Percentiles rank a stretch among this genome's conserved stretches.
These are phyloP conservation scores for Lonchura striata DNA, from an alignment of 2,113 vertebrate genomes.

Conservation along the genomic window DNA sequence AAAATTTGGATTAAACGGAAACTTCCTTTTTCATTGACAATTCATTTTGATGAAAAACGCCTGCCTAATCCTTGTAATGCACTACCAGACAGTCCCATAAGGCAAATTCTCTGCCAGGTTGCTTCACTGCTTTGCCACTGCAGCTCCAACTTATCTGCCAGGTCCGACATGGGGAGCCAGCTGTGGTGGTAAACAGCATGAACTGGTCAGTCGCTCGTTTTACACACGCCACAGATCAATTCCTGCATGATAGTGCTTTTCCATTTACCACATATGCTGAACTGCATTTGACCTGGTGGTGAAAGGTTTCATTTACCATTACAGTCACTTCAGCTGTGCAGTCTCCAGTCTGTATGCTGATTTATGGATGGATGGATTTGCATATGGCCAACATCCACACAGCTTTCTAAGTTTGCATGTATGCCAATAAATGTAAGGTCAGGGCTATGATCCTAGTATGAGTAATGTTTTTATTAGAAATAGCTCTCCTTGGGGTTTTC, in stretches of 20 bases:
- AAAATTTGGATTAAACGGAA: slow-evolving; percentile 54
- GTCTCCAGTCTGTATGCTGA: slow-evolving; percentile 17
- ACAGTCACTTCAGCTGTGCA: slow-evolving; percentile 53
- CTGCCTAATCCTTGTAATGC: slow-evolving; percentile 7
- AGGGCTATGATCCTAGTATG: slow-evolving; percentile 12
- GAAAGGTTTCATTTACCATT: slow-evolving; percentile 63
- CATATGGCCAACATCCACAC: slow-evolving; percentile 54
- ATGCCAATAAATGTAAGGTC: slow-evolving; percentile 50
- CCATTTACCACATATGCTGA: slow-evolving; percentile 39
- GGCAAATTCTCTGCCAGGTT: not conserved
- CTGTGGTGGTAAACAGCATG: not conserved
- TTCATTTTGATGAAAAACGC: not conserved
- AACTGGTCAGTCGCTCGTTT: not conserved
- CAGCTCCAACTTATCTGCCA: not conserved
- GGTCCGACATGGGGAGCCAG: not conserved
- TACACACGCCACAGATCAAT: not conserved
- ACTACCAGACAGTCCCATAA: not conserved
- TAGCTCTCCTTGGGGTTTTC: not conserved
- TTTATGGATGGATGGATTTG: slow-evolving; percentile 61
- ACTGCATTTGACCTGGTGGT: slow-evolving; percentile 50
- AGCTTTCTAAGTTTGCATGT: slow-evolving; percentile 23
- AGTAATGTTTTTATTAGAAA: slow-evolving; percentile 55
- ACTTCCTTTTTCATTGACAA: slow-evolving; percentile 45
- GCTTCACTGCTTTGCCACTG: not conserved
- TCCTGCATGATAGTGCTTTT: not conserved